A percentile compares a stretch with the other conserved stretches of the same genome.
These are phyloP conservation scores for Crocodylus rhombifer DNA, from an alignment of 2,797 vertebrate species.

Conservation along the genomic window DNA sequence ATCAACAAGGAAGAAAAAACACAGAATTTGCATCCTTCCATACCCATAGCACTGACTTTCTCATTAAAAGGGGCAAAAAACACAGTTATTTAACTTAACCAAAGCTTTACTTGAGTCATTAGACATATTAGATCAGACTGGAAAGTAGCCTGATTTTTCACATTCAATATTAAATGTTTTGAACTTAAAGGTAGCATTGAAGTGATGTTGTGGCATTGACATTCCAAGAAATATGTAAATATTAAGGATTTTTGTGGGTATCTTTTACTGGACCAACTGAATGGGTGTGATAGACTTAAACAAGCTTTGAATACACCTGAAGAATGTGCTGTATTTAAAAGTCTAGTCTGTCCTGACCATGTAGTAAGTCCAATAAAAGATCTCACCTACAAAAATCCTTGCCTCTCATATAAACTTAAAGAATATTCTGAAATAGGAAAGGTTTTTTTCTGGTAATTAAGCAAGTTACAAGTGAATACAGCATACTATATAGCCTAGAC, in stretches of 20 bases:
- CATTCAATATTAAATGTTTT: too few species aligned
- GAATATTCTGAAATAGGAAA: not conserved
- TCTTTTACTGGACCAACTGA: too few species aligned
- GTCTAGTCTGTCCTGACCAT: too few species aligned
- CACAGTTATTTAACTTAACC: not conserved
- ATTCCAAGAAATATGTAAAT: too few species aligned
- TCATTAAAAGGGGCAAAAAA: not conserved
- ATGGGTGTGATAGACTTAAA: too few species aligned
- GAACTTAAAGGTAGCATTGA: too few species aligned
- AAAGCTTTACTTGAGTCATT: not conserved
- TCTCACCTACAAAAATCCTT: too few species aligned
- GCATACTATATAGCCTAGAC: not conserved
- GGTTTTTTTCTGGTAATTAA: not conserved
- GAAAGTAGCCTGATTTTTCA: not conserved
- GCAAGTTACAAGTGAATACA: not conserved
- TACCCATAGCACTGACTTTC: not conserved
- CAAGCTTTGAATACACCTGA: too few species aligned
- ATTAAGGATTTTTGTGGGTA: too few species aligned
- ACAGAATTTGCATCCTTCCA: not conserved
- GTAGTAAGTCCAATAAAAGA: too few species aligned
- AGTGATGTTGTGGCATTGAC: too few species aligned
- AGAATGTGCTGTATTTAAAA: too few species aligned
- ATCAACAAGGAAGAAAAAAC: not conserved
- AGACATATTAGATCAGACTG: not conserved
- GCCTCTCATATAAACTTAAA: not conserved